Evolutionary conservation across 2,888 invertebrate species (phyloP).

Genomic region (Cacoxenus indagator): DNA sequence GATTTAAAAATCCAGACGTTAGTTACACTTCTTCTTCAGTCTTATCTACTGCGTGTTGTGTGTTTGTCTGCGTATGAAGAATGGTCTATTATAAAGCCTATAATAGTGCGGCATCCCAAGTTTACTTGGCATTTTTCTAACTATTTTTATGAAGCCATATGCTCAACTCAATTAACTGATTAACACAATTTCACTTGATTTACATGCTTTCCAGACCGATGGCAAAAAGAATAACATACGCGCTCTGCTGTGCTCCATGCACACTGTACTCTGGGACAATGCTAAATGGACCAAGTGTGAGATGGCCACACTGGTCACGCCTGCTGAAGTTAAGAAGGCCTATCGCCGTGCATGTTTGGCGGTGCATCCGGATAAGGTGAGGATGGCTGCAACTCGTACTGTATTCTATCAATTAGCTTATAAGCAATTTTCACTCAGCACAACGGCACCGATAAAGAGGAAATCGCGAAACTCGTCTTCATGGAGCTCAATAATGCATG

Average conservation of each 20-base stretch:
- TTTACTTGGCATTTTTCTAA: too few relatives aligned
- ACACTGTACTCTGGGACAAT: constrained; percentile 93
- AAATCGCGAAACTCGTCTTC: constrained; percentile 95
- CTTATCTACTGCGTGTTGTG: too few relatives aligned
- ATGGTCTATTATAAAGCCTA: too few relatives aligned
- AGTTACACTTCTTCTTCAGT: too few relatives aligned
- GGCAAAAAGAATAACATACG: constrained; percentile 98
- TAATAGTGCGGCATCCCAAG: too few relatives aligned
- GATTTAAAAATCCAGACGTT: too few relatives aligned
- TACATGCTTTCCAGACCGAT: constrained; percentile 79
- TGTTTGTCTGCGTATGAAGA: too few relatives aligned
- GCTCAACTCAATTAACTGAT: too few relatives aligned
- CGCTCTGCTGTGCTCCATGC: constrained; percentile 93
- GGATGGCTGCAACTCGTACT: too few relatives aligned
- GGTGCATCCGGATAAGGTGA: constrained; percentile 98
- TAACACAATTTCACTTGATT: too few relatives aligned
- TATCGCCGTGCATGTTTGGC: constrained; percentile 96
- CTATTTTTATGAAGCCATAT: too few relatives aligned
- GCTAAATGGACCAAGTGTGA: constrained; percentile 93
- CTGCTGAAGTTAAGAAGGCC: constrained; percentile 94
- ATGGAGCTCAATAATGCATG: constrained; percentile 99
- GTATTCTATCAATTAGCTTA: neutral
- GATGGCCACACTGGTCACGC: constrained; percentile 93
- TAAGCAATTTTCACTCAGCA: constrained; percentile 76
- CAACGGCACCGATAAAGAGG: constrained; percentile 92